phyloP scores from a whole-genome alignment of 2,797 vertebrate species.

The Leucoraja ocellata region DNA sequence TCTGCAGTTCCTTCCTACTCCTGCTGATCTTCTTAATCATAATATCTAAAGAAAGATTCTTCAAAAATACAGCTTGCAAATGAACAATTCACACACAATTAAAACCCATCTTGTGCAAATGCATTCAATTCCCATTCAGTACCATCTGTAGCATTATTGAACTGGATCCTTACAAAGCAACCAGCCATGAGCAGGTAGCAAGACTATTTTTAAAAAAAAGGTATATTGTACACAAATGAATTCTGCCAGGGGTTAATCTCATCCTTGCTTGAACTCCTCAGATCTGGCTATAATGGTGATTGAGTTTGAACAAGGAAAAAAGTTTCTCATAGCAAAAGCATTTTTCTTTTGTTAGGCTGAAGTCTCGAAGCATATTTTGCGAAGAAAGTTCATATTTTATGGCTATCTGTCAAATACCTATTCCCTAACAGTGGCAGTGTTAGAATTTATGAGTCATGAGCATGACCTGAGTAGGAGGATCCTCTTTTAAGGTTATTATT shows the following conservation, averaged over 20 bases:
- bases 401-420: constrained; percentile 25
- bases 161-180: not conserved
- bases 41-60: not conserved
- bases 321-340: constrained; percentile 27
- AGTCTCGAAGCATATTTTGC: not conserved
- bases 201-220: not conserved
- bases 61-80: not conserved
- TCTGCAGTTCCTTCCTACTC: no score
- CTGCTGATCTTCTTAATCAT: not conserved
- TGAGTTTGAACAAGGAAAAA: constrained; percentile 32
- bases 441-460: constrained; percentile 36
- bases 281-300: not conserved
- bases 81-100: not conserved
- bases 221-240: not conserved
- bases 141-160: not conserved
- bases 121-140: not conserved
- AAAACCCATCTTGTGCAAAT: not conserved
- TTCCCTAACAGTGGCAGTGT: constrained; percentile 31
- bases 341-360: constrained; percentile 3
- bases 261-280: not conserved
- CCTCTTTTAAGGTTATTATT: constrained; percentile 55
- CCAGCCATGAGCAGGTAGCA: not conserved
- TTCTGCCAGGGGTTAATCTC: constrained; percentile 5
- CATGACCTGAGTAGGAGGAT: constrained; percentile 41
- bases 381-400: constrained; percentile 26